phyloP scores from a whole-genome alignment of 1,140 invertebrate species.

The Nephotettix cincticeps region DNA sequence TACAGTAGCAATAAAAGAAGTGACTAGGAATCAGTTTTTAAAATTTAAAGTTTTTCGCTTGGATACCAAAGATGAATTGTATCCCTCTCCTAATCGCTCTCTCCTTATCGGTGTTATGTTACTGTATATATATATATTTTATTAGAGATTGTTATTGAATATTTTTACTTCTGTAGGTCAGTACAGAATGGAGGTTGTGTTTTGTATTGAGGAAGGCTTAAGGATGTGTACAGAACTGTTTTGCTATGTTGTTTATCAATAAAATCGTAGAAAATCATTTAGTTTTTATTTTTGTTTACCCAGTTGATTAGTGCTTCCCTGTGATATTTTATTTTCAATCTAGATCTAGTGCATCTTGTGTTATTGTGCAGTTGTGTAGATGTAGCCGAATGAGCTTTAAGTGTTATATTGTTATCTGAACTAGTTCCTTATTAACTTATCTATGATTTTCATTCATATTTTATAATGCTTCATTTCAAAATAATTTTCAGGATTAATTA shows the following conservation, averaged over 20 bases:
- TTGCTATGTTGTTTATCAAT: constrained; percentile 19
- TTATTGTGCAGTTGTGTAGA: too few species aligned
- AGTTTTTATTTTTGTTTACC: not conserved
- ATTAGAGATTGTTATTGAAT: not conserved
- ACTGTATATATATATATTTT: constrained; percentile 2
- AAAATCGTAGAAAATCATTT: not conserved
- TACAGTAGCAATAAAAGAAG: not conserved
- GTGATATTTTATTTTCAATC: too few species aligned
- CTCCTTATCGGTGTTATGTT: not conserved
- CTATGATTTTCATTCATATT: too few species aligned
- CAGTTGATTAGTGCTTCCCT: too few species aligned
- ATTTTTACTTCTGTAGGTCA: not conserved
- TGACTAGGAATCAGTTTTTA: not conserved
- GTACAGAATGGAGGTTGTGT: constrained; percentile 7
- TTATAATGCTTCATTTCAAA: too few species aligned
- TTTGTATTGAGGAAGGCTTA: not conserved
- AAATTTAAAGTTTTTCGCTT: not conserved
- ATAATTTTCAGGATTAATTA: too few species aligned
- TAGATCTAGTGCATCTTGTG: too few species aligned
- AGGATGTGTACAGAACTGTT: constrained; percentile 18
- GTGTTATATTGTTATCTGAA: too few species aligned
- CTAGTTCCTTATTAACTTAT: too few species aligned
- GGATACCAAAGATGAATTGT: not conserved
- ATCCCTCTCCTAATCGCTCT: not conserved
- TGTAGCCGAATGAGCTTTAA: too few species aligned